phyloP scores from a whole-genome alignment of 2,888 invertebrate genomes.

The Baccha elongata region DNA sequence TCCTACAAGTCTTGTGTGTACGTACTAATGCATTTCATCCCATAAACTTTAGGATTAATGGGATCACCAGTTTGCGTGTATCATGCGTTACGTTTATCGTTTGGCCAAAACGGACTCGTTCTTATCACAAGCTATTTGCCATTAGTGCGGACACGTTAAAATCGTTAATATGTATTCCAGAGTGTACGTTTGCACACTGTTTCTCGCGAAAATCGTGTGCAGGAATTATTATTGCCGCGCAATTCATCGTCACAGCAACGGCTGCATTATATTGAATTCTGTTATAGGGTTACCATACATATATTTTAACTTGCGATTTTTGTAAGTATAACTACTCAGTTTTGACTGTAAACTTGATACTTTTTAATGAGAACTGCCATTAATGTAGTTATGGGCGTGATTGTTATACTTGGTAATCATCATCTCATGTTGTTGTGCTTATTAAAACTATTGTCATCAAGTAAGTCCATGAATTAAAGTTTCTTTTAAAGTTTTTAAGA shows the following conservation, averaged over 20 bases:
- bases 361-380: too few species aligned
- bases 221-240: conserved; percentile 49
- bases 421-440: too few species aligned
- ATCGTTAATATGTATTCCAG: conserved; percentile 58
- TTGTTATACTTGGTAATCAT: too few species aligned
- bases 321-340: too few species aligned
- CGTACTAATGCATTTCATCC: conserved; percentile 56
- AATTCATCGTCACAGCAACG: conserved; percentile 53
- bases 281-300: not conserved
- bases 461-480: too few species aligned
- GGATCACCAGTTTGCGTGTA: conserved; percentile 42
- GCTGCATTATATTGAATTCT: conserved; percentile 67
- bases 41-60: conserved; percentile 66
- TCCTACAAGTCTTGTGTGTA: not conserved
- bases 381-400: too few species aligned
- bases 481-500: too few species aligned
- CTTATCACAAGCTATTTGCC: conserved; percentile 64
- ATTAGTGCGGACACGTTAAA: conserved; percentile 72
- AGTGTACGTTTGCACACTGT: conserved; percentile 60
- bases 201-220: conserved; percentile 17
- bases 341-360: too few species aligned
- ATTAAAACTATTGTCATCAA: too few species aligned
- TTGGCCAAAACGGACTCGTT: not conserved
- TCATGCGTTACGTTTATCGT: conserved; percentile 3
- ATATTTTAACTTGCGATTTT: too few species aligned